A percentile compares a stretch with the other conserved stretches of the same genome.
Conservation (phyloP, 2,797 vertebrate genomes). For the Australoheros facetus region DNA sequence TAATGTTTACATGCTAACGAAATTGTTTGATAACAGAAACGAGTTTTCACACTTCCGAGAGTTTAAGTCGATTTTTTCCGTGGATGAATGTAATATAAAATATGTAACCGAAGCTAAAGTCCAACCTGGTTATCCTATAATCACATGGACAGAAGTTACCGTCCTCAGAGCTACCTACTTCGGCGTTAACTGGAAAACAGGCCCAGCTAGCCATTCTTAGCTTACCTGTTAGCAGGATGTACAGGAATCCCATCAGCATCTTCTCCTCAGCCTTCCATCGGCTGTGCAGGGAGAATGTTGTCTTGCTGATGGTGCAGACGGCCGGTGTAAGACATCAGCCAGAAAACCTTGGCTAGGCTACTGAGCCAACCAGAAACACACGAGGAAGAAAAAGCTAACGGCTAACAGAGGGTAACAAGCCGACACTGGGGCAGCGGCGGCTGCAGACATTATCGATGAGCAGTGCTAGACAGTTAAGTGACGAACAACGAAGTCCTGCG, state of each 20-base stretch:
- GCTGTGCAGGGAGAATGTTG: constrained; percentile 12
- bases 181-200: neutral
- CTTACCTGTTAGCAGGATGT: constrained; percentile 67
- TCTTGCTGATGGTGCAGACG: constrained; percentile 30
- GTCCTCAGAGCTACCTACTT: neutral
- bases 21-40: neutral
- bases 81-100: neutral
- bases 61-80: neutral
- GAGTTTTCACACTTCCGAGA: neutral
- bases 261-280: constrained; percentile 70
- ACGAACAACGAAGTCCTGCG: neutral
- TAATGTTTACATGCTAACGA: neutral
- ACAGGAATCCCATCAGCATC: constrained; percentile 67
- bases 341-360: neutral
- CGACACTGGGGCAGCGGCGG: neutral
- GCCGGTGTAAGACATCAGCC: constrained; percentile 43
- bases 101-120: neutral
- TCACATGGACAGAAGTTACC: neutral
- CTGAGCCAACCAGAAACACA: neutral
- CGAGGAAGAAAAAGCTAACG: constrained; percentile 26
- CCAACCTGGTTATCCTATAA: neutral
- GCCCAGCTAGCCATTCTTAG: neutral
- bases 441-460: neutral
- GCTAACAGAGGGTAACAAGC: constrained; percentile 14
- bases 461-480: neutral